phyloP scores from a whole-genome alignment of 2,797 vertebrate genomes.

The Rhynchotus rufescens region DNA sequence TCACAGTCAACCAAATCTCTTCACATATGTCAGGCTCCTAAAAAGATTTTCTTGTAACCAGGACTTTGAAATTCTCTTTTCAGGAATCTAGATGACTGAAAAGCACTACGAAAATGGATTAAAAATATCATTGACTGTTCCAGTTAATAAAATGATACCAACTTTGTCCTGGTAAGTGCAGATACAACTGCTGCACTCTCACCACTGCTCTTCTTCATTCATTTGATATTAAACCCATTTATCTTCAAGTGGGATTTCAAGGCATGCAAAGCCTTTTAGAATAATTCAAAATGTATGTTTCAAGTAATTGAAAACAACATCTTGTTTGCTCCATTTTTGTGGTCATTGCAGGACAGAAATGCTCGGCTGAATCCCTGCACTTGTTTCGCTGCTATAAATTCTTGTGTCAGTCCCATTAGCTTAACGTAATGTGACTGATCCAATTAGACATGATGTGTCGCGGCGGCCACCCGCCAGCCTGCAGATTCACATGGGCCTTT shows the following conservation, averaged over 20 bases:
- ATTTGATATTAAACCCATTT: background rate
- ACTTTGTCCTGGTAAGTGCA: background rate
- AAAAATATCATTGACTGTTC: background rate
- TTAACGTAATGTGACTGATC: conserved; percentile 35
- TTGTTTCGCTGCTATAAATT: conserved; percentile 14
- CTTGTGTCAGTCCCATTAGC: background rate
- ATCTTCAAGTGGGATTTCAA: background rate
- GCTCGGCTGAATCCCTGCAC: background rate
- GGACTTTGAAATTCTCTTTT: background rate
- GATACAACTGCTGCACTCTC: background rate
- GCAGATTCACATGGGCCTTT: background rate
- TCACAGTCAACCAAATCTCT: background rate
- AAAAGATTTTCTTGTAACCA: background rate
- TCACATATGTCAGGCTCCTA: background rate
- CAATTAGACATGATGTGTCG: conserved; percentile 5
- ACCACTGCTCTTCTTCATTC: background rate
- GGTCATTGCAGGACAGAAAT: background rate
- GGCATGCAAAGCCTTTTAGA: background rate
- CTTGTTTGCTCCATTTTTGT: background rate
- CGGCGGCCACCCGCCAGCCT: background rate
- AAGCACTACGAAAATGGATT: background rate
- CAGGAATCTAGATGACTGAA: background rate
- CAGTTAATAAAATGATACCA: background rate
- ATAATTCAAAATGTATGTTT: conserved; percentile 2
- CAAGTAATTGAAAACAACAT: background rate